Conservation (phyloP, 2,888 invertebrate species). For the Agriopis leucophaearia region DNA sequence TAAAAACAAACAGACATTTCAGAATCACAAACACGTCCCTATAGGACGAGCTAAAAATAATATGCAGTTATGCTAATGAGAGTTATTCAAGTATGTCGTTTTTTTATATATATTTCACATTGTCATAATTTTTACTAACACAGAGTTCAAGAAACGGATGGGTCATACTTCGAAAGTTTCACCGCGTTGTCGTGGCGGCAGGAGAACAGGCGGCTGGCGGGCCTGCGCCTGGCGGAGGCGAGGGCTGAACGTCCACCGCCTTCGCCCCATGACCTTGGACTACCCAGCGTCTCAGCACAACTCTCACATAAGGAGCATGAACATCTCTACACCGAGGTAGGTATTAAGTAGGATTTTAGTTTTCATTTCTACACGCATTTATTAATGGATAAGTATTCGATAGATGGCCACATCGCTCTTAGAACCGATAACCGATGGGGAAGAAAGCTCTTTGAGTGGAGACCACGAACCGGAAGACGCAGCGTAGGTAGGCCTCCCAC, state of each 20-base stretch:
- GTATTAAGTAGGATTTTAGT: constrained; percentile 57
- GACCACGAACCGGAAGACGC: too few relatives aligned
- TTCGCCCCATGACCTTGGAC: constrained; percentile 87
- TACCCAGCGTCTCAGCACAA: constrained; percentile 93
- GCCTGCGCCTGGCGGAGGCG: constrained; percentile 91
- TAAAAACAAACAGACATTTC: neutral
- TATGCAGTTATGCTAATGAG: too few relatives aligned
- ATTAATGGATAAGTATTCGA: neutral
- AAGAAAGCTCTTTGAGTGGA: too few relatives aligned
- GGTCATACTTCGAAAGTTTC: constrained; percentile 97
- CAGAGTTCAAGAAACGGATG: constrained; percentile 97
- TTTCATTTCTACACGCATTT: neutral
- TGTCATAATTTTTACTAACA: neutral
- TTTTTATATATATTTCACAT: neutral
- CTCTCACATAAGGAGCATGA: constrained; percentile 84
- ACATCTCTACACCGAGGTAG: constrained; percentile 83
- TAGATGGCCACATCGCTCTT: too few relatives aligned
- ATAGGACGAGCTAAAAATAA: too few relatives aligned
- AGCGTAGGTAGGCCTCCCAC: too few relatives aligned
- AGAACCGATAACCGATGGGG: too few relatives aligned
- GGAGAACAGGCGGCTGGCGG: constrained; percentile 94
- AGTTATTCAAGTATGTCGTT: too few relatives aligned
- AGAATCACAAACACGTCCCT: too few relatives aligned
- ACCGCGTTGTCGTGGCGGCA: constrained; percentile 97
- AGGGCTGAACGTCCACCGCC: constrained; percentile 90